A percentile compares a stretch with the other conserved stretches of the same genome.
Conservation (phyloP, 2,888 invertebrate genomes). For the Arge pagana region DNA sequence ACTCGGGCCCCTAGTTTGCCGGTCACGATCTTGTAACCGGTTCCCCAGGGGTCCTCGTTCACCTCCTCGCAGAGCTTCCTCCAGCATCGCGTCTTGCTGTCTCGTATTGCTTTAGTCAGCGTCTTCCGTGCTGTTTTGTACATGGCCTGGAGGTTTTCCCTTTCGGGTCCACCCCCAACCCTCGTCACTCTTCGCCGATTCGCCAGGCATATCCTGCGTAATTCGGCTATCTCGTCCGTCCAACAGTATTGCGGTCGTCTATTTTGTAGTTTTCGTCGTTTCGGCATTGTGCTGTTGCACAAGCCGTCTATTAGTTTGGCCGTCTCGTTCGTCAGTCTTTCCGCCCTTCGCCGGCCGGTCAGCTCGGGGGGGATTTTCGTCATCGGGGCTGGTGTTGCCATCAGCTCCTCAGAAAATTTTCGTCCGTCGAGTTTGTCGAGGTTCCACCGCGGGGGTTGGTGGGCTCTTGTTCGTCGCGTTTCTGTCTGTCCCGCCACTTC, state of each 20-base stretch:
- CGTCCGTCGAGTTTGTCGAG: not conserved
- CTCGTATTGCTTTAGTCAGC: conserved; percentile 17
- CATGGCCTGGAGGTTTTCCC: too few relatives aligned
- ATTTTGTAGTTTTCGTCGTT: not conserved
- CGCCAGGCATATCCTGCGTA: conserved; percentile 9
- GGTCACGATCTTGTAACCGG: conserved; percentile 25
- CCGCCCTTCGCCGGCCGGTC: too few relatives aligned
- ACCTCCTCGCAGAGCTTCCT: conserved; percentile 19
- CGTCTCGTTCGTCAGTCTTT: too few relatives aligned
- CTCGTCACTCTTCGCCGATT: conserved; percentile 12
- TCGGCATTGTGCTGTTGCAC: conserved; percentile 1
- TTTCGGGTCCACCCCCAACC: conserved; percentile 1
- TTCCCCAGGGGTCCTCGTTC: conserved; percentile 24
- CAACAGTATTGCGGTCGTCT: conserved; percentile 12
- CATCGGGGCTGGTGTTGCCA: conserved; percentile 1
- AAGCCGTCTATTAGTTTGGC: too few relatives aligned
- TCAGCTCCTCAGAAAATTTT: not conserved
- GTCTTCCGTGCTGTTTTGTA: conserved; percentile 15
- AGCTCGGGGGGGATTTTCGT: too few relatives aligned
- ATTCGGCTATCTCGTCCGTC: conserved; percentile 16
- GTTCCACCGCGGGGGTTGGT: too few relatives aligned
- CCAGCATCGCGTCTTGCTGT: conserved; percentile 23
- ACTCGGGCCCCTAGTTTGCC: conserved; percentile 21
- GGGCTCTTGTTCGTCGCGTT: too few relatives aligned
- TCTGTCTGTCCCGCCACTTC: too few relatives aligned